These are phyloP conservation scores for Chrysolina haemoptera DNA, from an alignment of 2,888 invertebrate genomes.

Conservation along the genomic window DNA sequence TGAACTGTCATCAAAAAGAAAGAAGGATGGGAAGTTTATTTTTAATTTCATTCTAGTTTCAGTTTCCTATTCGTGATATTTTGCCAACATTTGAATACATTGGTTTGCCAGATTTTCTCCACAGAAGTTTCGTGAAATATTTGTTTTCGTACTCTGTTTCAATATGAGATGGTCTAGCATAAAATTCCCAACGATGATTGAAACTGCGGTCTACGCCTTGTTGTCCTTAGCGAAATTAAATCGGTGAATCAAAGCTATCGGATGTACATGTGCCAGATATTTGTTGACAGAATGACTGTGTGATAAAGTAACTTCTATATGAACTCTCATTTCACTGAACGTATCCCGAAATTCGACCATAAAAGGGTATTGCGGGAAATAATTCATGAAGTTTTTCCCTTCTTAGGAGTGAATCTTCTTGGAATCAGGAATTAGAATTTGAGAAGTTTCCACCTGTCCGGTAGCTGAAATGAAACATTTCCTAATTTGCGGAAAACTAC, in stretches of 20 bases:
- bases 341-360: no score
- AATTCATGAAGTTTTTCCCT: no score
- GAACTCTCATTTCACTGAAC: no score
- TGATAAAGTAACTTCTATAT: background rate
- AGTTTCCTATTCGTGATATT: slow-evolving; percentile 19
- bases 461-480: no score
- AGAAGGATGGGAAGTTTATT: slow-evolving; percentile 29
- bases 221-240: background rate
- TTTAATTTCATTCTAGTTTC: slow-evolving; percentile 20
- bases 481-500: no score
- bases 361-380: no score
- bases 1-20: slow-evolving; percentile 19
- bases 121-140: slow-evolving; percentile 25
- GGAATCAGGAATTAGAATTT: no score
- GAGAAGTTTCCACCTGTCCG: no score
- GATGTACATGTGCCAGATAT: background rate
- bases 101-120: slow-evolving; percentile 19
- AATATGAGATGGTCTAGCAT: background rate
- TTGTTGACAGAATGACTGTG: background rate
- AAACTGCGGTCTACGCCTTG: background rate
- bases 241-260: background rate
- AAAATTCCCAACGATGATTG: background rate
- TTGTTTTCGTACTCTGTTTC: background rate
- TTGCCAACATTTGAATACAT: slow-evolving; percentile 32
- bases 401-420: no score